Evolutionary conservation across 2,797 vertebrate species (phyloP), one percentile per base, ranked within the genome.

Genomic region (Meriones psammophilus): DNA sequence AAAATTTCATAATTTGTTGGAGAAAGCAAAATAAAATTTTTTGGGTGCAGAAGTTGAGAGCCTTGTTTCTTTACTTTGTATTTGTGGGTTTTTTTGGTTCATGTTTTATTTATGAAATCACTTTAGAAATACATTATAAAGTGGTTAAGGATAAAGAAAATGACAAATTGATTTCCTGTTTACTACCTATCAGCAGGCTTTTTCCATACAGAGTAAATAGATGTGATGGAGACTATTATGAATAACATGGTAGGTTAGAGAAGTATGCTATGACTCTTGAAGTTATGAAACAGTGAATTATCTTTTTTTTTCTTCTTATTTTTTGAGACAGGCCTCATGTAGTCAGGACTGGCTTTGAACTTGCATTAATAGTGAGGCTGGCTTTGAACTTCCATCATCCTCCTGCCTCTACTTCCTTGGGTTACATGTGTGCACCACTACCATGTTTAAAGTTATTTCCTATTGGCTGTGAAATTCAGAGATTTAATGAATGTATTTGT

Each of bases 121-220:
- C 56, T 97, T 98, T 97, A 94, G 95, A 98, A 98, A 97, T 96
- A 89, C 91, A 79, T 97, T 97, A 95, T 89, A 90, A 96, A 98
- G 89, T 97, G 83, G 94, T 97, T 97, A 96, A 94, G 95, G 93
- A 96, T 69, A 95, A 93, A 74, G 89, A 92, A 95, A 97, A 97
- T 94, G 97, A 97, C 97, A 97, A 97, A 96, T 97, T 97, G 88
- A 97, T 98, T 98, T 98, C 97, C 98, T 98, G 97, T 98, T 97
- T 98, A 97, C 95, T 95, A 79, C 39, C 3, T 58, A 33, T 26
- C 42, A 88, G 97, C 17, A 18, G 3, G 95, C 94, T 30, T 78
- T 97, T 97, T 60, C 83, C 83, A 84, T 91, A 95, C 42, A 3
- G 0, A 8, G 89, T 3, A 12, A 68, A 95, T 96, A 58, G 71